phyloP scores from a whole-genome alignment of 2,113 vertebrate species.

The Rhipidura dahli region DNA sequence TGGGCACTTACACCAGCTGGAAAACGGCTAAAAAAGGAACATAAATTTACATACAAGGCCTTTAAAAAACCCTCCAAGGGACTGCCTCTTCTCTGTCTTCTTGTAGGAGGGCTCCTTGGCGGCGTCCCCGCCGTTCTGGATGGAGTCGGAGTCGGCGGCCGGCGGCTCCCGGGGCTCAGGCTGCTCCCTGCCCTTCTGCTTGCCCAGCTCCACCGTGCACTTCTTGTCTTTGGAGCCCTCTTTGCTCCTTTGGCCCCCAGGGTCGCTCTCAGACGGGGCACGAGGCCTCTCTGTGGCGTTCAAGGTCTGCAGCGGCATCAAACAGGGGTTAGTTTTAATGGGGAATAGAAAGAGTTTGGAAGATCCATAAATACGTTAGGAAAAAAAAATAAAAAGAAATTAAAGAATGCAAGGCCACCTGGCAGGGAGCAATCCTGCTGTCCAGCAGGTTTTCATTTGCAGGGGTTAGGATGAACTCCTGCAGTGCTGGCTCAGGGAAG shows the following conservation, averaged over 20 bases:
- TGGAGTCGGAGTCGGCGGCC: neutral
- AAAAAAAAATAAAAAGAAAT: too few species aligned
- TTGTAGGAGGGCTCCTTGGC: conserved; percentile 64
- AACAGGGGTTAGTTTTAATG: conserved; percentile 8
- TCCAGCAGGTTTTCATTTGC: neutral
- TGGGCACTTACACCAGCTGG: neutral
- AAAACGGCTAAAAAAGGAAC: neutral
- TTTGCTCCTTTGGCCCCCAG: conserved; percentile 75
- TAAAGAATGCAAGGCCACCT: neutral
- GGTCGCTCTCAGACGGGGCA: conserved; percentile 32
- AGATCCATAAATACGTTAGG: neutral
- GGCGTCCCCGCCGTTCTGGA: conserved; percentile 71
- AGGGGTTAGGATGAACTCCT: neutral
- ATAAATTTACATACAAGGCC: conserved; percentile 77
- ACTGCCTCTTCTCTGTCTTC: conserved; percentile 88
- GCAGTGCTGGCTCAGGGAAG: neutral
- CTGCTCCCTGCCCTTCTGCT: conserved; percentile 55
- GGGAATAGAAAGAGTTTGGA: neutral
- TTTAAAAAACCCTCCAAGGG: conserved; percentile 90
- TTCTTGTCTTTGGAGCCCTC: conserved; percentile 68
- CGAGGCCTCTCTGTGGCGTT: conserved; percentile 64
- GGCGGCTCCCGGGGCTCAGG: conserved; percentile 17
- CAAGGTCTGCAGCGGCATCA: conserved; percentile 61
- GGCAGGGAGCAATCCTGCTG: neutral
- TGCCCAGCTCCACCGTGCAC: conserved; percentile 10